Evolutionary conservation across 1,140 invertebrate species (phyloP), one percentile per base, ranked within the genome.

Genomic region (Globodera ellingtonae): DNA sequence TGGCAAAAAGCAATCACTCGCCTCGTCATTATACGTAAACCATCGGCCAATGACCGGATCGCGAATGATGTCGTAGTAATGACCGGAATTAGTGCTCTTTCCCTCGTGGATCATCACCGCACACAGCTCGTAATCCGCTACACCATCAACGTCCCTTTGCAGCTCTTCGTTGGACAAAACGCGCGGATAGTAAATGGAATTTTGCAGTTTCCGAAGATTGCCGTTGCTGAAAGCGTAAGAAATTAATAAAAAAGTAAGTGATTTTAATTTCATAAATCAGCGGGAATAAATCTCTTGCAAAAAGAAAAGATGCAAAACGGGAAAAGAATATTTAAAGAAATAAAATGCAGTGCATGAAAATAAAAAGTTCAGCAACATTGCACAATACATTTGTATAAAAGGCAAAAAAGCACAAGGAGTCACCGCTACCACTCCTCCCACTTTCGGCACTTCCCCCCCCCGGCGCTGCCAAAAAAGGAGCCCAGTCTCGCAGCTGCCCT

Each of bases 61-160:
- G 48, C 84, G 84, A 47, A 88, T 88, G 1, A 88, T 24, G 78
- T 88, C 87, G 76, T 87, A 89, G 69, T 88, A 88, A 72, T 88
- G 87, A 0, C 87, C 87, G 47, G 86, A 88, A 56, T 88, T 67
- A 0, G 85, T 80, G 56, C 85, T 85, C n/a, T 62, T 70, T 8
- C 87, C 85, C 74, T 88, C 87, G 67, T 88, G 87, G 35, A 88
- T 87, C 85, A 89, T 89, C 6, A 88, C 87, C n/a, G 88, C 87
- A 48, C 77, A 83, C 47, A 88, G 76, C 35, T 88, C 88, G 72
- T 89, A 88, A 21, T 79, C 73, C 10, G 48, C 72, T 13, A 85
- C 75, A 35, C 4, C 48, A 3, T 83, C 44, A 35, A 77, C 77
- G 21, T 67, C 69, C 6, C 24, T 52, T 24, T 82, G 62, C 13